These are phyloP conservation scores for Drosophila setosimentum DNA, from an alignment of 2,888 invertebrate species.

Conservation along the genomic window DNA sequence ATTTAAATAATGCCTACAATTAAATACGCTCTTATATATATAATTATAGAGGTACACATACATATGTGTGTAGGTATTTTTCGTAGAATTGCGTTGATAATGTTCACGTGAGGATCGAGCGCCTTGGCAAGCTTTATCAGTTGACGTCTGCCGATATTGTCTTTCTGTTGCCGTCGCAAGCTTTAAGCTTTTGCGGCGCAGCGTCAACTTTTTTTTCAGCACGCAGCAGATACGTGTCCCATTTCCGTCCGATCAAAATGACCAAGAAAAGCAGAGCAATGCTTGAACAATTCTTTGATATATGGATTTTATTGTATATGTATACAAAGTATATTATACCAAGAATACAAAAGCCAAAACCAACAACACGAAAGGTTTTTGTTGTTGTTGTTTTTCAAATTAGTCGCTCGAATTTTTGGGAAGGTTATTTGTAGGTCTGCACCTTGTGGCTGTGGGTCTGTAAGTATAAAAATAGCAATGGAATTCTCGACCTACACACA, in stretches of 20 bases:
- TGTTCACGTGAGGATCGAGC: constrained; percentile 60
- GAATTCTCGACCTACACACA: constrained; percentile 19
- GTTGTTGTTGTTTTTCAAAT: neutral
- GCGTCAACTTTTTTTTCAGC: constrained; percentile 12
- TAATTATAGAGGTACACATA: neutral
- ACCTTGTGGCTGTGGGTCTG: constrained; percentile 35
- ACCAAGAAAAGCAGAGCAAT: neutral
- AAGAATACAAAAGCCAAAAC: constrained; percentile 1
- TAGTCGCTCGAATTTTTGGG: constrained; percentile 11
- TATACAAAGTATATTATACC: neutral
- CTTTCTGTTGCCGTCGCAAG: constrained; percentile 5
- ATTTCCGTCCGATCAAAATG: neutral
- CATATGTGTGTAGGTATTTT: neutral
- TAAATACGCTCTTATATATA: neutral
- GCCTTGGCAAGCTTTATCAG: constrained; percentile 28
- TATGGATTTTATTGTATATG: neutral
- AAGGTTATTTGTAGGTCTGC: constrained; percentile 76
- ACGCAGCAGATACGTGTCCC: constrained; percentile 58
- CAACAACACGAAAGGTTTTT: neutral
- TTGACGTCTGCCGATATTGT: constrained; percentile 11
- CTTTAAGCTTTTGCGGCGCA: constrained; percentile 20
- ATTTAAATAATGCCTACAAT: neutral
- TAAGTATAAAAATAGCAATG: constrained; percentile 61
- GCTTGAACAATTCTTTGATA: constrained; percentile 3
- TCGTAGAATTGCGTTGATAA: constrained; percentile 42